Base-by-base conservation (phyloP, 1,140 invertebrate species). In the Hypsibius dujardini region DNA sequence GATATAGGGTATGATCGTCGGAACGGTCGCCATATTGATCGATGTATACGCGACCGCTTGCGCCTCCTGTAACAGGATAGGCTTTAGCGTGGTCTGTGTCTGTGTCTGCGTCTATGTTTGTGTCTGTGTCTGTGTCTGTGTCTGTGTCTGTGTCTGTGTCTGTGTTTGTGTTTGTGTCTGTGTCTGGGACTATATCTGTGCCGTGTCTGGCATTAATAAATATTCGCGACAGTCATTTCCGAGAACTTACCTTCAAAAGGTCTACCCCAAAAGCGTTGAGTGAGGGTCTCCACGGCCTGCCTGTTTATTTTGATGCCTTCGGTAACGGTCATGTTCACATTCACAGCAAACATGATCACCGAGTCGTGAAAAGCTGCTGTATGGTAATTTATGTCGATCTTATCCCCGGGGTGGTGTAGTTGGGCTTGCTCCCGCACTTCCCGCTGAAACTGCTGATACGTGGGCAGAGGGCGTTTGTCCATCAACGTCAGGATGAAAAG, bases 301-400 rank as follows among this genome's bases (percentile, higher is more conserved):
- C 45, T 12, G 42, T 42, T 45, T 7, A 67, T 45, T 3, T 67
- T 67, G 12, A 12, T 3, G 7, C 62, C 62, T 67, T 67, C 62
- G 62, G 62, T 7, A 67, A 67, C 62, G 3, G 62, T 67, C 42
- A 67, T 15, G 62, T 67, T 67, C 12, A 42, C 62, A 12, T 12
- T 67, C 12, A 45, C 12, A 7, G 62, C 62, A 67, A 67, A 67
- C 62, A 67, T 67, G 62, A 67, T 67, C 12, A 67, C 62, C 12
- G 62, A 67, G 42, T 67, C 62, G 62, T 67, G 62, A 42, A 67
- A 67, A 45, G 62, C 62, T 12, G 12, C 62, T 15, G 62, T 67
- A 42, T 67, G 62, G 42, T 67, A 67, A 42, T 67, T 67, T 12
- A 67, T 67, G 42, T 67, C 62, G 12, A 67, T 45, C 7, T 12